Base-by-base conservation (phyloP, 1,140 invertebrate species). In the Goniozus legneri region DNA sequence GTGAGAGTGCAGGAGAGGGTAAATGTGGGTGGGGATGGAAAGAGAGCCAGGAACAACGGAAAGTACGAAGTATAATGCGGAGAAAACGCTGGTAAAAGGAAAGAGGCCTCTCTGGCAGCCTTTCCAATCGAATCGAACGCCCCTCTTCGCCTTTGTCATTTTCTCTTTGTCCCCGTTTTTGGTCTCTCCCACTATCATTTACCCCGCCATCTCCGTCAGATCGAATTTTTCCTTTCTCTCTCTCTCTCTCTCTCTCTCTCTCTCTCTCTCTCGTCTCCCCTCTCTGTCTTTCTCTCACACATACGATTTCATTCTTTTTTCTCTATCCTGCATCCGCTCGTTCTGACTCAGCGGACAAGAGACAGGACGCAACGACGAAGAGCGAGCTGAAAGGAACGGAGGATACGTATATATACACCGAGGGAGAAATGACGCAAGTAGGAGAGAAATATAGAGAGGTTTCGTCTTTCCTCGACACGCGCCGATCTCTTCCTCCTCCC, bases 81-180 rank as follows among this genome's bases (percentile, higher is more conserved):
- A 68, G 68, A 67, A 71, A 68, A 68, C 59, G 60, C 41, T 60
- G 60, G 61, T 60, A 69, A 71, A 70, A 67, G 64, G 60, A 71
- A 69, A 66, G 62, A 66, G 60, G 61, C 59, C 59, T 61, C 50
- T 57, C 52, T 53, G 58, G 54, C 55, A 61, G 62, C 64, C 64
- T 71, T 73, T 72, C 65, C 65, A 72, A 71, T 71, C 65, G 56
- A 58, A 67, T 67, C 63, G 57, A 60, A 60, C 48, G 49, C 47
- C 54, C 47, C 57, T 54, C 61, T 58, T 32, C 51, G 47, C 64
- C 62, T 73, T 71, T 66, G 69, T 69, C 60, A 65, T 60, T 71
- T 67, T 70, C 67, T 67, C 62, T 69, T 65, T 64, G 59, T 71
- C 63, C 64, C 47, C 65, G 54, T 67, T 65, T 65, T 47, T 44